Evolutionary conservation across 1,140 invertebrate species (phyloP).

Genomic region (Triops cancriformis): DNA sequence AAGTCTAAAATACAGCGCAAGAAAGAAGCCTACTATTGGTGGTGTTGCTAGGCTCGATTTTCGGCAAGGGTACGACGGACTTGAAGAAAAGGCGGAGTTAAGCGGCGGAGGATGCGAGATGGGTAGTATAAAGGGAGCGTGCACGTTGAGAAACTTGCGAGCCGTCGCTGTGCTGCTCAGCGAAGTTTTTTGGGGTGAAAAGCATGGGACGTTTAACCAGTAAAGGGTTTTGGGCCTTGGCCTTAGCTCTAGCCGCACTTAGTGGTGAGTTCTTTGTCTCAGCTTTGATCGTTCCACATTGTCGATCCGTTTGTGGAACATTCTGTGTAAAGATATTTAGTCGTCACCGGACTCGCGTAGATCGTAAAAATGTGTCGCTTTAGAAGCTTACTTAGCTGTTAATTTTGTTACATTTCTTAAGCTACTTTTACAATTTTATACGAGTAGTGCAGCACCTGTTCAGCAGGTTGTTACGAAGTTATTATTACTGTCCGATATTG

Average conservation of each 20-base stretch:
- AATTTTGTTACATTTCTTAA: too few relatives aligned
- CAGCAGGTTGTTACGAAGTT: too few relatives aligned
- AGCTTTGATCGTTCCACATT: neutral
- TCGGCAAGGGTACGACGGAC: neutral
- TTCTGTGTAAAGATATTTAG: too few relatives aligned
- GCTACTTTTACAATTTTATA: too few relatives aligned
- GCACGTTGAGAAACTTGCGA: neutral
- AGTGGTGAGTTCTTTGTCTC: neutral
- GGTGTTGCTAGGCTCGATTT: neutral
- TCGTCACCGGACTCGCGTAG: too few relatives aligned
- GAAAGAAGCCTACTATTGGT: neutral
- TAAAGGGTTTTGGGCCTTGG: neutral
- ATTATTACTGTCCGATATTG: too few relatives aligned
- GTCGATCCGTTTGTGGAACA: too few relatives aligned
- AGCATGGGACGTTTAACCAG: neutral
- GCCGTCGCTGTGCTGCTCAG: neutral
- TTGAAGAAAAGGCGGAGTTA: neutral
- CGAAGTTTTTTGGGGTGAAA: neutral
- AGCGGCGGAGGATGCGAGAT: neutral
- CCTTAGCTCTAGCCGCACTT: neutral
- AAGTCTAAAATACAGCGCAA: neutral
- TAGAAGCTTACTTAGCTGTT: too few relatives aligned
- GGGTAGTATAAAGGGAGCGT: neutral
- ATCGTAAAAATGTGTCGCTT: too few relatives aligned
- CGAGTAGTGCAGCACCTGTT: too few relatives aligned